phyloP scores from a whole-genome alignment of 2,113 vertebrate species.

The cat (Felis catus) region F.catus_Fca126_mat1.0 CM031426.1:15068001-15068500 shows the following conservation, averaged over 20 bases:
- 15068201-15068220: conserved; percentile 89
- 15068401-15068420: neutral
- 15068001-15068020: neutral
- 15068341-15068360: neutral
- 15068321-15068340: neutral
- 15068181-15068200: conserved; percentile 92
- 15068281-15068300: neutral
- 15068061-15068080: neutral
- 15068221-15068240: conserved; percentile 91
- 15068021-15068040: neutral
- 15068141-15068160: conserved; percentile 91
- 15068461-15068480: neutral
- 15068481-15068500: neutral
- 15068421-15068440: neutral
- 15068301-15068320: neutral
- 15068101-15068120: neutral
- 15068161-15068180: conserved; percentile 87
- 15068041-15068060: neutral
- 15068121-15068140: conserved; percentile 93
- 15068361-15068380: neutral
- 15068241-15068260: conserved; percentile 79
- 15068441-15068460: too few species aligned
- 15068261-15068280: neutral
- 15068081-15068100: neutral
- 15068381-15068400: neutral